Evolutionary conservation across 2,888 invertebrate genomes (phyloP), one percentile per base, ranked within the genome.

Genomic region (Drosophila longiperda): DNA sequence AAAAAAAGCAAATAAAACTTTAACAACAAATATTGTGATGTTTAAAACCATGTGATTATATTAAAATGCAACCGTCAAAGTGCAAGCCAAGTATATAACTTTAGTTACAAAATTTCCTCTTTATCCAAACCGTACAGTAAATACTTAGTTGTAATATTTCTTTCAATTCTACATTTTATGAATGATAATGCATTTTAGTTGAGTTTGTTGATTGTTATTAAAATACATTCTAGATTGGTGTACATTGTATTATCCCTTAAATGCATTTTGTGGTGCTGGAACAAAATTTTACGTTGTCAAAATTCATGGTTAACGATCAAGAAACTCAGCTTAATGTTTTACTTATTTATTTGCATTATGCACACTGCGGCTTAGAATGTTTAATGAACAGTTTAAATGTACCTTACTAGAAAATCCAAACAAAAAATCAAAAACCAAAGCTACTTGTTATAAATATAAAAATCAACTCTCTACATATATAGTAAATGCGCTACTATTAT

Each of bases 71-170:
- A 79, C 73, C 78, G 71, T 75, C 73, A 86, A 81, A 89, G 82
- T 89, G 86, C 90, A 88, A 88, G 83, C 83, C 75, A 88, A 80
- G 86, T 86, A 87, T 82, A 80, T 38, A 66, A 55, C 72, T 85
- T 82, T 86, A 88, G 89, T 92, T 92, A 92, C 92, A 92, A 92
- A 92, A 92, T 92, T 92, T 91, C 86, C 92, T 92, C 92, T 92
- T 92, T 92, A 92, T 90, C 92, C 92, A 91, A 82, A 89, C 78
- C 82, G 83, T 89, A 86, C 80, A 70, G 85, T 89, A 89, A 84
- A 73, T 69, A 81, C 80, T 81, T 91, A 92, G 91, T 90, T 87
- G 88, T 91, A 92, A 90, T 91, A 67, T 67, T 67, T 87, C 75
- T 83, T 88, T 83, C 72, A 48, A 86, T 90, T 90, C 71, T 78